Percentiles rank a stretch among this genome's conserved stretches.
Evolutionary conservation across 2,113 vertebrate species (phyloP).

Genomic region (Hippocampus zosterae): DNA sequence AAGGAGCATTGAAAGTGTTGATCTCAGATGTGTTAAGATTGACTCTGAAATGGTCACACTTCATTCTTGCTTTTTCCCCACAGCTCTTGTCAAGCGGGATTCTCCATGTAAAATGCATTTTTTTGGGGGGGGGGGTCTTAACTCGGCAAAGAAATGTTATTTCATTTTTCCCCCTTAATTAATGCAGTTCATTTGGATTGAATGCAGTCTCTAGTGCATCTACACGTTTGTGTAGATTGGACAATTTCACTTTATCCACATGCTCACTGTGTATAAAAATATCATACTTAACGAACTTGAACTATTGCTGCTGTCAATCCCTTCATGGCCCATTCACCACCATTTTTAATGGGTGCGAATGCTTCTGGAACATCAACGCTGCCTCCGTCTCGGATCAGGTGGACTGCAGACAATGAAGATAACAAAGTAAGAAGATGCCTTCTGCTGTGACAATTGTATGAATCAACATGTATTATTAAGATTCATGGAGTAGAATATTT

Average conservation of each 20-base stretch:
- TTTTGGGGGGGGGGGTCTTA: not conserved
- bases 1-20: constrained; percentile 7
- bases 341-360: constrained; percentile 20
- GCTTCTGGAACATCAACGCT: constrained; percentile 34
- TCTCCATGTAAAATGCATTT: constrained; percentile 1
- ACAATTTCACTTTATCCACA: not conserved
- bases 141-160: not conserved
- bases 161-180: not conserved
- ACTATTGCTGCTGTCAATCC: constrained; percentile 41
- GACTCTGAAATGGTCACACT: not conserved
- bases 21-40: not conserved
- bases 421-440: constrained; percentile 65
- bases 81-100: constrained; percentile 1
- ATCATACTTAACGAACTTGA: constrained; percentile 13
- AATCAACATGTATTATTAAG: constrained; percentile 61
- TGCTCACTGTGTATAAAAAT: constrained; percentile 9
- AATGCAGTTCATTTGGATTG: not conserved
- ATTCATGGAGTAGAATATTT: constrained; percentile 59
- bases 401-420: constrained; percentile 39
- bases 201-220: not conserved
- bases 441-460: constrained; percentile 73
- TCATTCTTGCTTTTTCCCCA: constrained; percentile 1
- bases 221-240: not conserved
- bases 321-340: constrained; percentile 24
- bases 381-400: constrained; percentile 32